Base-by-base conservation (phyloP, 2,888 invertebrate genomes). In the Embidobia sp. region DNA sequence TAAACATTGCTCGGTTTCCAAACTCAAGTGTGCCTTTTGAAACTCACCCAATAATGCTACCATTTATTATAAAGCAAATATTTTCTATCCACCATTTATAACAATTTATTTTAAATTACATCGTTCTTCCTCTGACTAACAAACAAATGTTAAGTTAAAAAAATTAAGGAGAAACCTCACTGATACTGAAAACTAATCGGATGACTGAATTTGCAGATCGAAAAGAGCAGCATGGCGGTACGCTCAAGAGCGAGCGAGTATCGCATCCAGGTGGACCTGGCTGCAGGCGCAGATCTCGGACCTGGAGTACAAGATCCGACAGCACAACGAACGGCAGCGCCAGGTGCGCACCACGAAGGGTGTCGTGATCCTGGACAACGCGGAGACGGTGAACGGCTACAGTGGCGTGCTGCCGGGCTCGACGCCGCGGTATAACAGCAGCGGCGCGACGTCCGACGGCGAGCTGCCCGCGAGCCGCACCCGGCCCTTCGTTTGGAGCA, bases 221-320 rank as follows among this genome's bases (percentile, higher is more conserved):
- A 96, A 93, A 90, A 93, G 95, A 84, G 96, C 95, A 74, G 93
- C 94, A 83, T 97, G 95, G 97, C 94, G 93, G 82, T 96, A 94
- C 91, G 93, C 95, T 53, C 92, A 93, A 73, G 94, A 95, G 72
- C 93, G 98, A 31, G 95, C 96, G 2, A 93, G 94, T 15, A 93
- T 97, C 48, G 97, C 96, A 0, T 92, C 95, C 2, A 93, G 96
- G 44, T 97, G 97, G 97, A 94, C 95, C 59, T 98, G 97, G 97
- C 91, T 98, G 13, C 95, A 96, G 83, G 94, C 96, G n/a, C 97
- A 97, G 90, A 94, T 98, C 53, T 94, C 96, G 26, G 98, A 98
- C 90, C 91, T 98, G 85, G 97, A 97, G 87, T 96, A 96, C 90
- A 94, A 95, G 87, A 97, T 97, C 82, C 93, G 97, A 0, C 96